phyloP scores from a whole-genome alignment of 2,797 vertebrate genomes.

The Xenentodon cancila region DNA sequence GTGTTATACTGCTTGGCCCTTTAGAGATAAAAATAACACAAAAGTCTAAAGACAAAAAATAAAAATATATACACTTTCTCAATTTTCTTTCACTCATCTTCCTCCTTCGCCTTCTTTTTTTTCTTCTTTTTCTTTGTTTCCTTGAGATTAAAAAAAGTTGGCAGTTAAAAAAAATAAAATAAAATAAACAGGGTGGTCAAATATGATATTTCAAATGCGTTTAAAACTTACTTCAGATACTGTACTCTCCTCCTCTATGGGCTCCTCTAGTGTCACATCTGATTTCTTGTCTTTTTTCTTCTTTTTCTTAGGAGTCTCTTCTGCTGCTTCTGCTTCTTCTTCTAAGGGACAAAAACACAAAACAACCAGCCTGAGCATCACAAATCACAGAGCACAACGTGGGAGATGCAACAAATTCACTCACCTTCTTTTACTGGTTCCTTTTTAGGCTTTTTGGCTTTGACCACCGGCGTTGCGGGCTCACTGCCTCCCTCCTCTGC shows the following conservation, averaged over 20 bases:
- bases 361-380: slow-evolving; percentile 1
- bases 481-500: slow-evolving; percentile 66
- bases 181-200: too few relatives aligned
- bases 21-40: slow-evolving; percentile 26
- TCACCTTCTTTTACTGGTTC: slow-evolving; percentile 74
- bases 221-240: slow-evolving; percentile 54
- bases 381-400: accelerated
- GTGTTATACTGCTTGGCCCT: background rate
- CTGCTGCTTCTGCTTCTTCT: slow-evolving; percentile 62
- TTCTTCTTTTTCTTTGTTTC: slow-evolving; percentile 78
- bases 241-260: slow-evolving; percentile 20
- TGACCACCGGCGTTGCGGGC: slow-evolving; percentile 70
- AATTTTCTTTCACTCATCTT: slow-evolving; percentile 81
- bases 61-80: slow-evolving; percentile 57
- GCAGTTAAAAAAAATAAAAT: too few relatives aligned
- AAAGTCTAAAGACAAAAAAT: slow-evolving; percentile 40
- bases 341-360: slow-evolving; percentile 5
- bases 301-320: slow-evolving; percentile 82
- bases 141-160: slow-evolving; percentile 44
- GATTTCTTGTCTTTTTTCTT: slow-evolving; percentile 78
- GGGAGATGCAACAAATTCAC: slow-evolving; percentile 12
- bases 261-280: slow-evolving; percentile 42
- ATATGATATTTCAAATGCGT: too few relatives aligned
- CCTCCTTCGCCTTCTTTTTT: slow-evolving; percentile 75
- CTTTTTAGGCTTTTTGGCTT: slow-evolving; percentile 90